Evolutionary conservation across 2,113 vertebrate species (phyloP).

Genomic region (Spilogale gracilis): DNA sequence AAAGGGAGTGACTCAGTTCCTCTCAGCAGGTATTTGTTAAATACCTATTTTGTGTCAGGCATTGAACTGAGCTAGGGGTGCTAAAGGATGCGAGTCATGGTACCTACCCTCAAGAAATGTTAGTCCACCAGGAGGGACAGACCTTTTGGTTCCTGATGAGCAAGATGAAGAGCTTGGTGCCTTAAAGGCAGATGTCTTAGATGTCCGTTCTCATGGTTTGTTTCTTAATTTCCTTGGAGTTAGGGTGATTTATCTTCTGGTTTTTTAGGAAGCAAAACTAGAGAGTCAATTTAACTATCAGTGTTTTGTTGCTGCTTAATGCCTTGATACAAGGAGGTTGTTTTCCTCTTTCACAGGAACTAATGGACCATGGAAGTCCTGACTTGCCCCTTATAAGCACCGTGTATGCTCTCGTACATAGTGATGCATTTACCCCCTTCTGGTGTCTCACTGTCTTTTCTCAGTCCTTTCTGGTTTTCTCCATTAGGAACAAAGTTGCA

Average conservation of each 20-base stretch:
- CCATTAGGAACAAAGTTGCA: slow-evolving; percentile 25
- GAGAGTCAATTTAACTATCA: slow-evolving; percentile 25
- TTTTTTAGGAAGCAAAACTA: slow-evolving; percentile 42
- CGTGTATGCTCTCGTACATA: neutral
- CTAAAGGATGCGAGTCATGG: neutral
- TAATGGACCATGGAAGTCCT: neutral
- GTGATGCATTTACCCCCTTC: neutral
- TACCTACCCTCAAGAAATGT: neutral
- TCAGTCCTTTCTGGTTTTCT: slow-evolving; percentile 19
- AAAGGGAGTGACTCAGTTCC: neutral
- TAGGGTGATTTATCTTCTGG: neutral
- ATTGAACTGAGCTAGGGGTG: neutral
- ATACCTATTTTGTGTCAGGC: neutral
- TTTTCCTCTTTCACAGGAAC: neutral
- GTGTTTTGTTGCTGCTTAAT: slow-evolving; percentile 20
- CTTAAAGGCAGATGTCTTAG: neutral
- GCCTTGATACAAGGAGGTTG: neutral
- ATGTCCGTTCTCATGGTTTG: neutral
- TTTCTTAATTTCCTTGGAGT: slow-evolving; percentile 54
- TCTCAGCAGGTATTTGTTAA: slow-evolving; percentile 10
- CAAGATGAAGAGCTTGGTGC: neutral
- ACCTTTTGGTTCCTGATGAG: neutral
- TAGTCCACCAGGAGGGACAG: neutral
- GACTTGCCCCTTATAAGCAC: neutral
- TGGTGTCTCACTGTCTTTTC: neutral